Evolutionary conservation across 2,113 vertebrate genomes (phyloP).

Genomic region (Bubo scandiacus): DNA sequence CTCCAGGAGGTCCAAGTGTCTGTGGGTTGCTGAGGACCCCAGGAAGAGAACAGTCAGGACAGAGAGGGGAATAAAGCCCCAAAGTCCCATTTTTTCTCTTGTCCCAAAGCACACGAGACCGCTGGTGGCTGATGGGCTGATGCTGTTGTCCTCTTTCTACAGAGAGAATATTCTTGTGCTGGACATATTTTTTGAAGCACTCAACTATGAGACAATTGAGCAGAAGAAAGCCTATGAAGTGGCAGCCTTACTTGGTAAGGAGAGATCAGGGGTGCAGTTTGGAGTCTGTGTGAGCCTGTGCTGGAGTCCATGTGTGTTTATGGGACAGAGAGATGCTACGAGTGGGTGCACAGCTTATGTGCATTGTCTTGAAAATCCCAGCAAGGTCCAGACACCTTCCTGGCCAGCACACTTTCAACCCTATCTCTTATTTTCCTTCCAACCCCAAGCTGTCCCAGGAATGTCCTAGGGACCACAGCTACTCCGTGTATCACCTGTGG

Average conservation of each 20-base stretch:
- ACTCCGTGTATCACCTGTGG: accelerated
- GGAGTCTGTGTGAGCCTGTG: neutral
- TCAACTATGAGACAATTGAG: conserved; percentile 99
- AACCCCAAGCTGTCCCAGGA: neutral
- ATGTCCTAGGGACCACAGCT: neutral
- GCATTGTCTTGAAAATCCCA: neutral
- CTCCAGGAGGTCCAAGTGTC: neutral
- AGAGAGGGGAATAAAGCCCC: neutral
- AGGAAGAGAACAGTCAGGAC: neutral
- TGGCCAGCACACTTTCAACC: neutral
- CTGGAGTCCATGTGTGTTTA: neutral
- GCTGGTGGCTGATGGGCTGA: neutral
- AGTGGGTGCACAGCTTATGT: neutral
- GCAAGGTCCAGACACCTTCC: neutral
- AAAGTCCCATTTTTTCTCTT: neutral
- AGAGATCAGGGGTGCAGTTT: neutral
- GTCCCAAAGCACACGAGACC: neutral
- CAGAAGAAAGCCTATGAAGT: conserved; percentile 99
- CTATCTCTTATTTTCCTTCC: neutral
- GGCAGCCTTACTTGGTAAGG: conserved; percentile 93
- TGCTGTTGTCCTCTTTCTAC: conserved; percentile 23
- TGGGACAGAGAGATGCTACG: neutral
- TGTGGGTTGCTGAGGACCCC: neutral
- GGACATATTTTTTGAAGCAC: conserved; percentile 98
- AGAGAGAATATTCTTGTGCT: conserved; percentile 98